Base-by-base conservation (phyloP, 2,113 vertebrate genomes). In the Poeciliopsis retropinna region DNA sequence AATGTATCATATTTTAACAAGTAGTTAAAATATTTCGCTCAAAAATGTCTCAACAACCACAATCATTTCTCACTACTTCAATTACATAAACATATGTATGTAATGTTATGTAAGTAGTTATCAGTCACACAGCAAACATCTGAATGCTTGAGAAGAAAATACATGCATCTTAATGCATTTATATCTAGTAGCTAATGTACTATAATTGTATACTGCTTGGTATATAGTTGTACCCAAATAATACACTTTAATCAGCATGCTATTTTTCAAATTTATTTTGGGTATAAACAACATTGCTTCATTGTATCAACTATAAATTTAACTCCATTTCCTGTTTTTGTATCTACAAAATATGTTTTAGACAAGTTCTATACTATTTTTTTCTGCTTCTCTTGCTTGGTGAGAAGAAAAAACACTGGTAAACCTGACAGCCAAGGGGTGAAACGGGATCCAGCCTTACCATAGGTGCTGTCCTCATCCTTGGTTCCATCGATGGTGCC, bases 401-500 rank as follows among this genome's bases (percentile, higher is more conserved):
- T 57, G 25, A 57, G 22, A 57, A 25, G 7, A n/a, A 57, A 10
- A n/a, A n/a, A n/a, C 51, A n/a, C 5, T 7, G 44, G 17, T 17
- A 19, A 6, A 19, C 17, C 15, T 47, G 17, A 15, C 14, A 47
- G 44, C 14, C 14, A 7, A 19, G 17, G 44, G 14, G 17, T 19
- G 44, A 47, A 47, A 47, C 17, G 4, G 14, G 14, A 47, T 6
- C 5, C 14, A 6, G 44, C 39, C 85, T 65, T 37, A 95, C 94
- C 92, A 25, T 89, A 92, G 47, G 90, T 90, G 89, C 87, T 98
- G 92, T 99, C 97, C 83, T 99, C 97, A 73, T 99, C 97, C 94
- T 97, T 99, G 86, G 97, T 99, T 80, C 98, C 97, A 89, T 99
- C 96, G 60, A 99, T 96, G 85, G 96, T 97, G 89, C 98, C 97